phyloP scores from a whole-genome alignment of 2,113 vertebrate genomes.

The Dasyurus viverrinus region DNA sequence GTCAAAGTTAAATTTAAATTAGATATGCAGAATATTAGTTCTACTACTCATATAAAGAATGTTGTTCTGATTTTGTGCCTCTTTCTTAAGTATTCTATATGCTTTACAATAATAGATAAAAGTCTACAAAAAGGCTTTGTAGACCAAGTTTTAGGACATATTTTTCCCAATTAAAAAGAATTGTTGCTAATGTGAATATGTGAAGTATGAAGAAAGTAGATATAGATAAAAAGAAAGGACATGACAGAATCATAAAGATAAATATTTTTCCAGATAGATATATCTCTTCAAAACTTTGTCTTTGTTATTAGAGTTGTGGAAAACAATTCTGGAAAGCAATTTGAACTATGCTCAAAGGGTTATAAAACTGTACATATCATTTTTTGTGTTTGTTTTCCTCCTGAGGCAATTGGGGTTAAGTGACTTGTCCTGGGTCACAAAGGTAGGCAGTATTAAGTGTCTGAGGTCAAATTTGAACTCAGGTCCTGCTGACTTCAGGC shows the following conservation, averaged over 20 bases:
- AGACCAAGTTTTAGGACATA: conserved; percentile 53
- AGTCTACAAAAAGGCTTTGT: conserved; percentile 55
- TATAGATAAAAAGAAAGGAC: not conserved
- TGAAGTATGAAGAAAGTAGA: conserved; percentile 46
- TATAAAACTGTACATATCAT: no score
- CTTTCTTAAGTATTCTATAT: not conserved
- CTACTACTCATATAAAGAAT: not conserved
- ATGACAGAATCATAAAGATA: not conserved
- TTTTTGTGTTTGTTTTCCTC: no score
- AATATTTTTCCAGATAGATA: not conserved
- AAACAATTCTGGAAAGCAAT: no score
- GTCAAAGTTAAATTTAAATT: conserved; percentile 63
- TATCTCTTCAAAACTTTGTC: no score
- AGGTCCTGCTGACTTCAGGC: no score
- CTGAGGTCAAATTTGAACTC: no score
- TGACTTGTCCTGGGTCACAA: no score
- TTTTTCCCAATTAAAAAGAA: conserved; percentile 51
- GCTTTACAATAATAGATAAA: conserved; percentile 46
- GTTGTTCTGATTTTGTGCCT: not conserved
- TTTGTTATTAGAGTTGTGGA: no score
- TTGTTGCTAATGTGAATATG: conserved; percentile 52
- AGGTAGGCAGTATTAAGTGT: no score
- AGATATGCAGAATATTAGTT: conserved; percentile 15
- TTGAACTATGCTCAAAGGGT: no score
- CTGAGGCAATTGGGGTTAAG: no score